phyloP scores from a whole-genome alignment of 2,888 invertebrate species.

The Troilus luridus region DNA sequence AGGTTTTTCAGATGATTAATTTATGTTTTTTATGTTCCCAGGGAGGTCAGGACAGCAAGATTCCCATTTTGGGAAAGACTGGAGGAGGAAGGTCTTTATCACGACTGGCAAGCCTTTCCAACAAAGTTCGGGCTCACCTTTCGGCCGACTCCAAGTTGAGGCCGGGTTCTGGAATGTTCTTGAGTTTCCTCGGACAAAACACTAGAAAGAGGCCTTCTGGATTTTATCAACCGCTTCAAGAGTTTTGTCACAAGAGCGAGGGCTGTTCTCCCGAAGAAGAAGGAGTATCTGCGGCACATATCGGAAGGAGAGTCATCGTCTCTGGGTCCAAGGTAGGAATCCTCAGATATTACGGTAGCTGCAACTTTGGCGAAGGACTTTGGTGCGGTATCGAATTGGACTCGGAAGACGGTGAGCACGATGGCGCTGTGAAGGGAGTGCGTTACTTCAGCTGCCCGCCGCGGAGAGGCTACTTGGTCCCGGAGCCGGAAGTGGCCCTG shows the following conservation, averaged over 20 bases:
- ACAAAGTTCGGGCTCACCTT: slow-evolving; percentile 66
- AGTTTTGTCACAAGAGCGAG: slow-evolving; percentile 62
- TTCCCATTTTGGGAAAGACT: slow-evolving; percentile 66
- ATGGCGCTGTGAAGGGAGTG: slow-evolving; percentile 75
- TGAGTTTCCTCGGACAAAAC: slow-evolving; percentile 61
- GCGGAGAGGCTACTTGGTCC: slow-evolving; percentile 76
- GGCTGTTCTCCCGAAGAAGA: slow-evolving; percentile 62
- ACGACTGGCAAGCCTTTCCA: slow-evolving; percentile 66
- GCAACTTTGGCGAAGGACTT: slow-evolving; percentile 72
- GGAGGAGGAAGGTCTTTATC: slow-evolving; percentile 63
- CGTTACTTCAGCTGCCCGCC: slow-evolving; percentile 76
- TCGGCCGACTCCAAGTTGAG: slow-evolving; percentile 63
- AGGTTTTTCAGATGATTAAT: not conserved
- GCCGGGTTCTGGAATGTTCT: slow-evolving; percentile 61
- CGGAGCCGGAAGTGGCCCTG: slow-evolving; percentile 72
- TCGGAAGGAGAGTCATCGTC: slow-evolving; percentile 70
- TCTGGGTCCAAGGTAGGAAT: slow-evolving; percentile 71
- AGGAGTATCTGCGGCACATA: slow-evolving; percentile 62
- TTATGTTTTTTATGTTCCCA: slow-evolving; percentile 64
- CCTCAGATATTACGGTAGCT: slow-evolving; percentile 74
- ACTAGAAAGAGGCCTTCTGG: slow-evolving; percentile 64
- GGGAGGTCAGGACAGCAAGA: slow-evolving; percentile 67
- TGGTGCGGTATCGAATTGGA: slow-evolving; percentile 79
- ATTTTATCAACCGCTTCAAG: slow-evolving; percentile 63
- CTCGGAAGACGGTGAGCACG: slow-evolving; percentile 74